phyloP scores from a whole-genome alignment of 2,113 vertebrate species.

The Diadophis punctatus region DNA sequence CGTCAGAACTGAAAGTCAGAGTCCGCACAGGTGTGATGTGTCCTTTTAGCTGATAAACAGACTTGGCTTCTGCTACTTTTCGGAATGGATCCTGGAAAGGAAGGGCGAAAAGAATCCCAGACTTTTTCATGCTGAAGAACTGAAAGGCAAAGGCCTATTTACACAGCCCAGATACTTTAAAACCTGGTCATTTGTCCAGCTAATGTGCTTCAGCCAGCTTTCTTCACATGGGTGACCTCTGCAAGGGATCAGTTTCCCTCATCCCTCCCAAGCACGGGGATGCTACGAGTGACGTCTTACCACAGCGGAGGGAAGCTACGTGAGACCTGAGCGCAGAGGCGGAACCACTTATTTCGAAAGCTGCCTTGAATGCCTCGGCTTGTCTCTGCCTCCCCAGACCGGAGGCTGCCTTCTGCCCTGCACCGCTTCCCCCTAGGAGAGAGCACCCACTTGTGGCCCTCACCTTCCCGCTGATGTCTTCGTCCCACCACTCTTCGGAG shows the following conservation, averaged over 20 bases:
- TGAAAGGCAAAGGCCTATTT: neutral
- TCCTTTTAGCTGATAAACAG: slow-evolving; percentile 86
- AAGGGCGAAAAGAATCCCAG: neutral
- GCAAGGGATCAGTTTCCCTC: neutral
- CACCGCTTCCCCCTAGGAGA: neutral
- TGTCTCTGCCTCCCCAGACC: neutral
- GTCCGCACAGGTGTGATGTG: slow-evolving; percentile 92
- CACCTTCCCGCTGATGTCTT: slow-evolving; percentile 69
- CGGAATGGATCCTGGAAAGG: slow-evolving; percentile 72
- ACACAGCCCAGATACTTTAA: neutral
- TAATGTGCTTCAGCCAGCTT: neutral
- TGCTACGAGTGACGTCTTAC: neutral
- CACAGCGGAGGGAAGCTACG: neutral
- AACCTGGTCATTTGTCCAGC: neutral
- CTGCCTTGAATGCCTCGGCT: neutral
- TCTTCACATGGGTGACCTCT: neutral
- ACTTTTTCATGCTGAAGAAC: neutral
- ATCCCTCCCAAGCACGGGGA: neutral
- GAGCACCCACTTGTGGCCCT: neutral
- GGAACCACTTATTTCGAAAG: neutral
- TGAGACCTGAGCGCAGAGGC: neutral
- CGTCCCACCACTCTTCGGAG: slow-evolving; percentile 87
- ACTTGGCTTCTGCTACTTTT: slow-evolving; percentile 68
- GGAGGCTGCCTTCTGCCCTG: neutral
- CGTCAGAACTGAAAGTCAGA: slow-evolving; percentile 89